Conservation (phyloP, 2,888 invertebrate species). For the Allolobophora icterica region DNA sequence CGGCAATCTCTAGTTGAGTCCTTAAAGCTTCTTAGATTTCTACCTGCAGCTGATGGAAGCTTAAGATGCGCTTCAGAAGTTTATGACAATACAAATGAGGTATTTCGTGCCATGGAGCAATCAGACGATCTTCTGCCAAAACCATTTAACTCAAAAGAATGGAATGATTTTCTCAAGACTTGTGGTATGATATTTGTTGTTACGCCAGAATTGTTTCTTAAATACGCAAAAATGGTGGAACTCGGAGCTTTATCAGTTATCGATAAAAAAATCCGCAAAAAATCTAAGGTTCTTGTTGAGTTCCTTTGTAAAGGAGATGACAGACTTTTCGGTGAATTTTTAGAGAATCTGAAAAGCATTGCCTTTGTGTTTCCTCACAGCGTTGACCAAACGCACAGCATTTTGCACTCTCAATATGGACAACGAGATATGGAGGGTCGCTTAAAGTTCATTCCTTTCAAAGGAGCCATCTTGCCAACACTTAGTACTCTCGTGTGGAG, state of each 20-base stretch:
- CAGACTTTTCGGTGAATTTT: slow-evolving; percentile 35
- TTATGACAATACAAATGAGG: slow-evolving; percentile 49
- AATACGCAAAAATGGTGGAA: slow-evolving; percentile 47
- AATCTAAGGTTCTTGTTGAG: not conserved
- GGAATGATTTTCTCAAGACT: slow-evolving; percentile 48
- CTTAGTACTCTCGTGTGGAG: slow-evolving; percentile 49
- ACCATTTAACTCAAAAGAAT: slow-evolving; percentile 49
- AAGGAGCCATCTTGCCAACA: slow-evolving; percentile 45
- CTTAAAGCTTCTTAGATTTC: not conserved
- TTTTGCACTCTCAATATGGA: slow-evolving; percentile 43
- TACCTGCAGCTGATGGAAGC: not conserved
- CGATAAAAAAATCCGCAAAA: not conserved
- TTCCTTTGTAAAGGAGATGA: not conserved
- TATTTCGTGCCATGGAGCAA: slow-evolving; percentile 46
- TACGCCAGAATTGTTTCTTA: slow-evolving; percentile 44
- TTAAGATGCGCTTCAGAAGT: slow-evolving; percentile 40
- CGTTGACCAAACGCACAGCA: slow-evolving; percentile 42
- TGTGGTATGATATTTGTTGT: slow-evolving; percentile 47
- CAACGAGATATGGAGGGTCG: not conserved
- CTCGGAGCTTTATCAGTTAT: not conserved
- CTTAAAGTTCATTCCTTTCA: slow-evolving; percentile 47
- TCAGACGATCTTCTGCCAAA: slow-evolving; percentile 47
- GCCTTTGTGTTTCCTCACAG: slow-evolving; percentile 47
- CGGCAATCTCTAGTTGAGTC: not conserved
- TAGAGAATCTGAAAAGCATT: slow-evolving; percentile 44